Percentiles rank a stretch among this genome's conserved stretches.
phyloP scores from a whole-genome alignment of 2,888 invertebrate genomes.

The Troilus luridus region DNA sequence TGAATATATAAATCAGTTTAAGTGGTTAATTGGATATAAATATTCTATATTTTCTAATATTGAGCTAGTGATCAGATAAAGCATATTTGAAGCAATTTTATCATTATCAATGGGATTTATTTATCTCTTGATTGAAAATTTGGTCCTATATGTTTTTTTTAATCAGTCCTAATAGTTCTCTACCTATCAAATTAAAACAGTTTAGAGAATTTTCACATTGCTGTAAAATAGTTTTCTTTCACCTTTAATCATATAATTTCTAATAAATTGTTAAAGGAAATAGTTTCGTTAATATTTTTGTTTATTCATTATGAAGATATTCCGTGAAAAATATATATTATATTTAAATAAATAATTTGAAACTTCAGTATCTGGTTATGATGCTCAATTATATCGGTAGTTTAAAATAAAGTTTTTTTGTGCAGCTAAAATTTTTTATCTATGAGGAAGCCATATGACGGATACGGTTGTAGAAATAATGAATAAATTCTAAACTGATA shows the following conservation, averaged over 20 bases:
- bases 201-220: background rate
- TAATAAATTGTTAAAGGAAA: background rate
- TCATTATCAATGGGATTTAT: background rate
- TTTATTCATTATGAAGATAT: background rate
- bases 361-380: background rate
- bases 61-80: too few species aligned
- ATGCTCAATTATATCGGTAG: background rate
- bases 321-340: background rate
- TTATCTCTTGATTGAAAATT: background rate
- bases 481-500: conserved; percentile 33
- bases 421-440: background rate
- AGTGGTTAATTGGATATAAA: background rate
- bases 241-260: background rate
- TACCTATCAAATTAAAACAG: background rate
- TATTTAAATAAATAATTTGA: background rate
- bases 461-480: conserved; percentile 17
- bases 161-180: background rate
- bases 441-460: conserved; percentile 13
- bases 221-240: background rate
- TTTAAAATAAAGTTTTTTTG: background rate
- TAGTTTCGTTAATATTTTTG: background rate
- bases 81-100: background rate
- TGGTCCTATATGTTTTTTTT: background rate
- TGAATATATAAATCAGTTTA: background rate
- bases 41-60: background rate